Conservation (phyloP, 2,888 invertebrate species). For the Iphiclides podalirius region DNA sequence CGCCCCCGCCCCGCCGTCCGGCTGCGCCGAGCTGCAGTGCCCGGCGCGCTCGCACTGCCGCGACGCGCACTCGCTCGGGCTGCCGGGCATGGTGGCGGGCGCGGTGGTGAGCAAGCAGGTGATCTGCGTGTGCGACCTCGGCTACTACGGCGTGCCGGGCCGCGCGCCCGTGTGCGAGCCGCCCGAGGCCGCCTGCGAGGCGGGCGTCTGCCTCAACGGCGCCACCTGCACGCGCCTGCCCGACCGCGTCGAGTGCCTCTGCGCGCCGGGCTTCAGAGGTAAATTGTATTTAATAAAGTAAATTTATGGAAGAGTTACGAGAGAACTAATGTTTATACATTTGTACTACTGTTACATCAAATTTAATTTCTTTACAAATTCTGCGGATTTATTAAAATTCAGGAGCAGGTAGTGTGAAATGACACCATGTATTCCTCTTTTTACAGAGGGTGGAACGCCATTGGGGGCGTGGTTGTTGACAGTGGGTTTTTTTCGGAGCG, state of each 20-base stretch:
- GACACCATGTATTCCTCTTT: too few species aligned
- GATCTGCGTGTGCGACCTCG: slow-evolving; percentile 83
- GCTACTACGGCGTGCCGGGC: slow-evolving; percentile 75
- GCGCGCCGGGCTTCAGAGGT: slow-evolving; percentile 86
- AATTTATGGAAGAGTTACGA: too few species aligned
- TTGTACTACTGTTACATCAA: too few species aligned
- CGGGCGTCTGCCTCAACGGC: slow-evolving; percentile 87
- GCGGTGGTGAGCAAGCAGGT: slow-evolving; percentile 54
- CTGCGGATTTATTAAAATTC: too few species aligned
- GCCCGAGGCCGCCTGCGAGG: slow-evolving; percentile 79
- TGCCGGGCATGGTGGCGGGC: slow-evolving; percentile 48
- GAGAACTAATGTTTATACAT: too few species aligned
- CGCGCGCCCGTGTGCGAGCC: slow-evolving; percentile 58
- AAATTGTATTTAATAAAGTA: too few species aligned
- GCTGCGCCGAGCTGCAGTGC: slow-evolving; percentile 55
- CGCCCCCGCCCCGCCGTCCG: slow-evolving; percentile 40
- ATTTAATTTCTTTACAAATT: too few species aligned
- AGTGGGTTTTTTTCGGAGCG: slow-evolving; percentile 7
- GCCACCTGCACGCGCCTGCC: slow-evolving; percentile 82
- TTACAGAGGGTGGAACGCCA: slow-evolving; percentile 8
- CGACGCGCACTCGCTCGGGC: slow-evolving; percentile 55
- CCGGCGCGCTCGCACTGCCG: slow-evolving; percentile 84
- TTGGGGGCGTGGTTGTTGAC: background rate
- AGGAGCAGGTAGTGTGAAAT: too few species aligned
- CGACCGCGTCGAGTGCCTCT: slow-evolving; percentile 84